A percentile compares a stretch with the other conserved stretches of the same genome.
Conservation (phyloP, 2,113 vertebrate species). For the Phrynosoma blainvillii region DNA sequence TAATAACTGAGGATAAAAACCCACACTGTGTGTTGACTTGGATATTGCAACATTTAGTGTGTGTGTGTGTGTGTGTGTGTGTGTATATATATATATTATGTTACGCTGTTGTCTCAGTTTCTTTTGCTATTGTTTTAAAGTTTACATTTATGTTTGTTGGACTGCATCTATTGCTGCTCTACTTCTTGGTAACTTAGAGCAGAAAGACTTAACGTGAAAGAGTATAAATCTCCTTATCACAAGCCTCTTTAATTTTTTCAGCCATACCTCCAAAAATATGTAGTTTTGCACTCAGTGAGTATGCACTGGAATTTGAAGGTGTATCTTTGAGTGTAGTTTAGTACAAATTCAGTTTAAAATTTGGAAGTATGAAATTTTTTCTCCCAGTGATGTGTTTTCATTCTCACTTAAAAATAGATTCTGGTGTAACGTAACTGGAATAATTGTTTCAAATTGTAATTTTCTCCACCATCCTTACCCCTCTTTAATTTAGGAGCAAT, state of each 20-base stretch:
- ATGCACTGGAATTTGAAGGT: background rate
- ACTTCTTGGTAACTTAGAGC: background rate
- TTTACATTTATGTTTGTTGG: background rate
- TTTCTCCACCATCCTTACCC: background rate
- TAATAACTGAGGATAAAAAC: background rate
- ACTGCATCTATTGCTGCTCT: background rate
- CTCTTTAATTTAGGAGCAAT: conserved; percentile 85
- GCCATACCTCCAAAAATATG: background rate
- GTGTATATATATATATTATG: too few relatives aligned
- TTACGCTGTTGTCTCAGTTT: background rate
- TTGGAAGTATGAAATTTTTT: background rate
- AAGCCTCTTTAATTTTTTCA: background rate
- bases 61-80: too few relatives aligned
- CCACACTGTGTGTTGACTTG: background rate
- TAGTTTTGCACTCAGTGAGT: background rate
- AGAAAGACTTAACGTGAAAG: background rate
- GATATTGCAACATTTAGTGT: background rate
- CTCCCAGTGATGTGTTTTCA: background rate
- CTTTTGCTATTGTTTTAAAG: background rate
- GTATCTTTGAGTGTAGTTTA: background rate
- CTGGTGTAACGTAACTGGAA: background rate
- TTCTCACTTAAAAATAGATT: background rate
- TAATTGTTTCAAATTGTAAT: background rate
- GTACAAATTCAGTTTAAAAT: background rate
- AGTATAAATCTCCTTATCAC: background rate